phyloP scores from a whole-genome alignment of 2,888 invertebrate species.

The Luperina testacea region DNA sequence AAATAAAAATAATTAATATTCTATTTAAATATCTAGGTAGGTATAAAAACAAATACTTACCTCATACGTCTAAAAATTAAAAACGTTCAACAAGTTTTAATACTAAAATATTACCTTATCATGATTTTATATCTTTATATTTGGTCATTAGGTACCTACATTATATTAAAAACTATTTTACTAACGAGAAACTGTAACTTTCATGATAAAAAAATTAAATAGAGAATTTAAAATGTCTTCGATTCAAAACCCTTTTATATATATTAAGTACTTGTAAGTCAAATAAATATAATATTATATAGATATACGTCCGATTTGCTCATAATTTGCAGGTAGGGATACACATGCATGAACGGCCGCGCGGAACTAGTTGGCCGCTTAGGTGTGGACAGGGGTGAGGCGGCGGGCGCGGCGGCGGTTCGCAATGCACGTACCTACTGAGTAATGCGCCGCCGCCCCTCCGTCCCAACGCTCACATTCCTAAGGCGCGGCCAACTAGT shows the following conservation, averaged over 20 bases:
- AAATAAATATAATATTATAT: neutral
- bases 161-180: constrained; percentile 12
- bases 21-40: neutral
- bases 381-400: too few relatives aligned
- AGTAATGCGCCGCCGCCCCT: too few relatives aligned
- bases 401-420: too few relatives aligned
- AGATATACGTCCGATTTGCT: constrained; percentile 3
- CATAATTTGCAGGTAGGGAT: neutral
- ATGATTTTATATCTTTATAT: constrained; percentile 16
- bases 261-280: neutral
- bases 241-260: constrained; percentile 2
- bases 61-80: neutral
- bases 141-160: constrained; percentile 17
- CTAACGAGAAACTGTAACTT: neutral
- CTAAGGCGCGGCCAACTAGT: too few relatives aligned
- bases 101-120: neutral
- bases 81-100: constrained; percentile 7
- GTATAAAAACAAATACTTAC: constrained; percentile 1
- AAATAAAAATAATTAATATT: neutral
- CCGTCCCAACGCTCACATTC: too few relatives aligned
- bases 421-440: too few relatives aligned
- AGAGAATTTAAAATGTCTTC: constrained; percentile 29
- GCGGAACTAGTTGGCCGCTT: too few relatives aligned
- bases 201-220: constrained; percentile 18
- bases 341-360: too few relatives aligned